Evolutionary conservation across 2,888 invertebrate species (phyloP).

Genomic region (Panzeria rudis): DNA sequence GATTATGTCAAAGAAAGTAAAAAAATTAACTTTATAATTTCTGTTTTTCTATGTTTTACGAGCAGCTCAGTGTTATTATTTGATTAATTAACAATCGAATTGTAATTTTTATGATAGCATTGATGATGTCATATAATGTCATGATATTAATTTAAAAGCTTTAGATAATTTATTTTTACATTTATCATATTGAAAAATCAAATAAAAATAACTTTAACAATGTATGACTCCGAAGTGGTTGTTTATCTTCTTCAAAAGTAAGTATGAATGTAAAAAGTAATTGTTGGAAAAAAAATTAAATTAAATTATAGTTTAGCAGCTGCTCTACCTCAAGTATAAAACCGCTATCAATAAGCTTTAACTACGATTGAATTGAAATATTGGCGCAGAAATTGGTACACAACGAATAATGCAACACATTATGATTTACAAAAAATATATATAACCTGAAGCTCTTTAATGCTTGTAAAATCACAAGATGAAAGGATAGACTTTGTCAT

Average conservation of each 20-base stretch:
- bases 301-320: slow-evolving; percentile 42
- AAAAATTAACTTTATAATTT: no score
- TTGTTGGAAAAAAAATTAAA: not conserved
- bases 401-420: not conserved
- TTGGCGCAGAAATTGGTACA: no score
- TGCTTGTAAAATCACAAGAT: not conserved
- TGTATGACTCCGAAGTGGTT: not conserved
- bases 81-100: slow-evolving; percentile 33
- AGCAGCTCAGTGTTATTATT: not conserved
- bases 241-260: slow-evolving; percentile 1
- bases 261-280: not conserved
- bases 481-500: not conserved
- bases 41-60: no score
- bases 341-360: slow-evolving; percentile 35
- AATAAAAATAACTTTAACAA: slow-evolving; percentile 15
- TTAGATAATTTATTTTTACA: slow-evolving; percentile 25
- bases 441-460: not conserved
- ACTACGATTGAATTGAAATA: slow-evolving; percentile 6
- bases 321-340: slow-evolving; percentile 47
- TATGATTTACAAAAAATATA: not conserved
- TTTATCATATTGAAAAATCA: slow-evolving; percentile 7
- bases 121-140: slow-evolving; percentile 54
- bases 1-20: no score
- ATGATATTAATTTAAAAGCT: slow-evolving; percentile 24
- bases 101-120: slow-evolving; percentile 31